Percentiles rank a stretch among this genome's conserved stretches.
phyloP scores from a whole-genome alignment of 2,113 vertebrate species.

The Cyrtonyx montezumae region DNA sequence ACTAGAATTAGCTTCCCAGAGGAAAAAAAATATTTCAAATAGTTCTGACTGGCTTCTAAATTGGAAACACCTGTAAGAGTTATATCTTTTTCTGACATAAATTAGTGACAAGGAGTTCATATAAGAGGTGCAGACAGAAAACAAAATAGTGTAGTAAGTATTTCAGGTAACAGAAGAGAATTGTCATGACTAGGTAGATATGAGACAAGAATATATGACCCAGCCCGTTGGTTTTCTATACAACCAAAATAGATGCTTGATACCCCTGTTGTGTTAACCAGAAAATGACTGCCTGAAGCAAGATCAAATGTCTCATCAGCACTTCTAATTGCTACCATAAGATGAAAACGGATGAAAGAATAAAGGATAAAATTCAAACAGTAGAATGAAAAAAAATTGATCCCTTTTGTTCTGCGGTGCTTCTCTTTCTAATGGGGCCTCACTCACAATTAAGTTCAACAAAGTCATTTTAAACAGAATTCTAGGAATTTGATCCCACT shows the following conservation, averaged over 20 bases:
- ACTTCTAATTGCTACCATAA: slow-evolving; percentile 65
- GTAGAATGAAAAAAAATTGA: neutral
- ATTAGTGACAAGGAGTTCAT: slow-evolving; percentile 52
- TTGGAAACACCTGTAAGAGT: slow-evolving; percentile 77
- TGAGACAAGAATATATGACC: slow-evolving; percentile 1
- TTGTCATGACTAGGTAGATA: neutral
- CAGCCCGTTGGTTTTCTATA: neutral
- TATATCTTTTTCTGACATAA: slow-evolving; percentile 71
- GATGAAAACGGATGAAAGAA: slow-evolving; percentile 62
- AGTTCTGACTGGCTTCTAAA: slow-evolving; percentile 68
- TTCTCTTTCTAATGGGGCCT: neutral
- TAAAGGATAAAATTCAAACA: slow-evolving; percentile 38
- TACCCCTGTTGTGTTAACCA: slow-evolving; percentile 38
- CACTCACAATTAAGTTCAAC: slow-evolving; percentile 44
- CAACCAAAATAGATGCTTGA: slow-evolving; percentile 20
- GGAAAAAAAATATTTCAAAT: slow-evolving; percentile 47
- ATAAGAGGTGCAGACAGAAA: slow-evolving; percentile 58
- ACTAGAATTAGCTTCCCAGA: slow-evolving; percentile 70
- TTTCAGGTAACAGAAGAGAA: slow-evolving; percentile 57
- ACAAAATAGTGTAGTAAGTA: slow-evolving; percentile 26
- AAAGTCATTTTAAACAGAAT: neutral
- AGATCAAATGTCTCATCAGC: slow-evolving; percentile 69
- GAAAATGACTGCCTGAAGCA: slow-evolving; percentile 56
- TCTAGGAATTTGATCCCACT: neutral
- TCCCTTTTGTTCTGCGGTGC: slow-evolving; percentile 10